Conservation (phyloP, 2,888 invertebrate species). For the Trachelus troglodyta region DNA sequence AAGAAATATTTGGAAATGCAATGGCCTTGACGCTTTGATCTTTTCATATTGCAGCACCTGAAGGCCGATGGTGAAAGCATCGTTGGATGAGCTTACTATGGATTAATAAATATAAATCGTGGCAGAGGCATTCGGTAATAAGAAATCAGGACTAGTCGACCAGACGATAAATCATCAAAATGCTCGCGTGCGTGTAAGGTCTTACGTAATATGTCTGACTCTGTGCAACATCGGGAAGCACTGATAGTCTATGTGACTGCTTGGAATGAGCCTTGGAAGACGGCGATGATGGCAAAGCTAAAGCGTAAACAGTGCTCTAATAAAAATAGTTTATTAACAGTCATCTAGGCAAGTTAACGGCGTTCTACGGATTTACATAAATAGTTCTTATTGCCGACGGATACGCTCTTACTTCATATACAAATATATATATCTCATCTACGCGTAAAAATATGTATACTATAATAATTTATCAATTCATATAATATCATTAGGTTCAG, state of each 20-base stretch:
- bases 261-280: background rate
- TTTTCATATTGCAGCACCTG: background rate
- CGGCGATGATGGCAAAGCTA: background rate
- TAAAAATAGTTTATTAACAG: slow-evolving; percentile 58
- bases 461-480: slow-evolving; percentile 11
- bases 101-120: background rate
- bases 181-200: background rate
- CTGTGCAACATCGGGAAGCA: background rate
- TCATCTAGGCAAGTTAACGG: slow-evolving; percentile 43
- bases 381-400: slow-evolving; percentile 38
- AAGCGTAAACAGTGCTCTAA: slow-evolving; percentile 28
- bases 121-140: background rate
- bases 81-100: background rate
- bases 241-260: background rate
- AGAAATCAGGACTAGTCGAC: background rate
- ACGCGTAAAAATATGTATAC: slow-evolving; percentile 27
- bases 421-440: slow-evolving; percentile 25
- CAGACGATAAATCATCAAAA: background rate
- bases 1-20: slow-evolving; percentile 12
- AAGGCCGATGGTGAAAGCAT: background rate
- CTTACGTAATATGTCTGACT: background rate
- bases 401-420: slow-evolving; percentile 31
- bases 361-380: slow-evolving; percentile 43
- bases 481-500: slow-evolving; percentile 21
- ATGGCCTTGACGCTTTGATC: slow-evolving; percentile 23